Evolutionary conservation across 2,113 vertebrate species (phyloP), one percentile per base, ranked within the genome.

Genomic region (Pseudorhombus dupliciocellatus): DNA sequence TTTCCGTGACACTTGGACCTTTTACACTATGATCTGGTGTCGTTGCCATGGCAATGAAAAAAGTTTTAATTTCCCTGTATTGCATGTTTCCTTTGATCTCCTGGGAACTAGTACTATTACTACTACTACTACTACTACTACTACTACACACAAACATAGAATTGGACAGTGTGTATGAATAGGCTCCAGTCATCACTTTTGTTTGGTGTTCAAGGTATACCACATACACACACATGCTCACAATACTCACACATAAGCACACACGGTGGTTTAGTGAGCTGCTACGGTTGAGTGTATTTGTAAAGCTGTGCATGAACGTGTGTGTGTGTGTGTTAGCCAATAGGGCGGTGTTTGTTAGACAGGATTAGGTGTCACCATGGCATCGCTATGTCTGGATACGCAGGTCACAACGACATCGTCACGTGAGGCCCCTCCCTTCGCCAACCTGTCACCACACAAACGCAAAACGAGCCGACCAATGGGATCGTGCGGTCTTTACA

Each of bases 331-430:
- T 72, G 40, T 87, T 75, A 40, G 75, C 64, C 57, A 78, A 66
- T 64, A 68, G 77, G 77, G 84, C 42, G 66, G 48, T 77, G 79
- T 78, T 68, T 86, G 68, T 78, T 59, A 21, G 28, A 56, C 20
- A 50, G 70, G 81, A 84, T 86, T 86, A 87, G 42, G 11, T 53
- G 84, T 88, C 64, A 22, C 81, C 86, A 86, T 82, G 71, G 75
- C 37, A 75, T 63, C 42, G 5, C 54, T 66, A 50, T 74, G 70
- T 75, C 42, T 34, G 44, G 54, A 56, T 70, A 67, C 44, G 25
- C 7, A 11, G 57, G 61, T 79, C 50, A 64, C 26, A 2, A 51
- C 20, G 21, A 65, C 75, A 77, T 77, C 67, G 60, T 46, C 67
- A 62, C 26, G 21, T 26, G 1, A 42, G 2, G 79, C 76, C 66